Evolutionary conservation across 2,113 vertebrate genomes (phyloP).

Genomic region (Elgaria multicarinata): DNA sequence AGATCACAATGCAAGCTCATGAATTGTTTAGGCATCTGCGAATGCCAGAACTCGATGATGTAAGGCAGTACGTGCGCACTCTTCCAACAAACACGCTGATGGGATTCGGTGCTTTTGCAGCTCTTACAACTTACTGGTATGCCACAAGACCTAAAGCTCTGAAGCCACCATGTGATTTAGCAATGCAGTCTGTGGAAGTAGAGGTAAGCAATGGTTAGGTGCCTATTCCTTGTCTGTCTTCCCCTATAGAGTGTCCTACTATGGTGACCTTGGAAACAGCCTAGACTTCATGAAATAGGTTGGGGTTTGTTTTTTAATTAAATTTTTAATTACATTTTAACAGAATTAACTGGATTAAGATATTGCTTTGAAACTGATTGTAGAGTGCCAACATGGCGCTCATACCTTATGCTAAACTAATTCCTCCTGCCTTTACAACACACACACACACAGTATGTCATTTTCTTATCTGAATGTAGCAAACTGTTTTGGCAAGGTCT

Average conservation of each 20-base stretch:
- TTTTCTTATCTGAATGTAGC: neutral
- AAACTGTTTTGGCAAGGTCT: neutral
- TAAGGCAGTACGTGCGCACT: slow-evolving; percentile 89
- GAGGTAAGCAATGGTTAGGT: slow-evolving; percentile 46
- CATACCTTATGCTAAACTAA: too few relatives aligned
- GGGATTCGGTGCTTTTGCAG: slow-evolving; percentile 94
- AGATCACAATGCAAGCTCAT: slow-evolving; percentile 86
- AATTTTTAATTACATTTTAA: neutral
- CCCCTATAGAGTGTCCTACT: neutral
- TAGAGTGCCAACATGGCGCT: neutral
- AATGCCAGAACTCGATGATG: slow-evolving; percentile 90
- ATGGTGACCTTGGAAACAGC: neutral
- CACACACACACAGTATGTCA: neutral
- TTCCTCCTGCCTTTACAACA: too few relatives aligned
- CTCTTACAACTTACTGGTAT: slow-evolving; percentile 95
- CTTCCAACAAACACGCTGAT: slow-evolving; percentile 91
- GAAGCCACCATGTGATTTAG: slow-evolving; percentile 90
- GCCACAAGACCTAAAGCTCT: slow-evolving; percentile 90
- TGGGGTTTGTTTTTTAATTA: neutral
- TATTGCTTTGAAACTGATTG: neutral
- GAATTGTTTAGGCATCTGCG: slow-evolving; percentile 91
- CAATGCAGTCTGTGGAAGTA: slow-evolving; percentile 90
- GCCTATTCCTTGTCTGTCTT: neutral
- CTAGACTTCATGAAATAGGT: neutral
- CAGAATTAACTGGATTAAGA: neutral